A percentile compares a stretch with the other conserved stretches of the same genome.
Conservation (phyloP, 2,113 vertebrate genomes). For the Heterotilapia buettikoferi region DNA sequence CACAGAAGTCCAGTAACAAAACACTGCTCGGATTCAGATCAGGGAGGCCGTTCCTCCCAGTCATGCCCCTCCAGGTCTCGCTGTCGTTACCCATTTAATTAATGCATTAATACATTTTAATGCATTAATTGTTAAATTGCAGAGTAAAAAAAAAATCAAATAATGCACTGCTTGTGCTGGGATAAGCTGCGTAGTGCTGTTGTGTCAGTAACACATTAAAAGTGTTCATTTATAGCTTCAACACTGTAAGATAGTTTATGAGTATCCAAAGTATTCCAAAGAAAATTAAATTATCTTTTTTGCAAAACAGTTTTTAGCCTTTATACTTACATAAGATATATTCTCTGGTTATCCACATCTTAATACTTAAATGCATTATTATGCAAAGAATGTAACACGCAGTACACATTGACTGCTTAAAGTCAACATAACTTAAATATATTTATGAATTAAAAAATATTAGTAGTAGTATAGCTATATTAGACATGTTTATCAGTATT, state of each 20-base stretch:
- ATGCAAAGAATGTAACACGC: not conserved
- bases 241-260: not conserved
- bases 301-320: not conserved
- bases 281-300: not conserved
- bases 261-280: not conserved
- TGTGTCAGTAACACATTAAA: not conserved
- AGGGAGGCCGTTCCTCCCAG: no score
- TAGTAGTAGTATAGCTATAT: not conserved
- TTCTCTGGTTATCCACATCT: fast-evolving
- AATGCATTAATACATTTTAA: no score
- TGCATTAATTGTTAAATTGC: not conserved
- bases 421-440: not conserved
- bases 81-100: no score
- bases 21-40: no score
- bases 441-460: not conserved
- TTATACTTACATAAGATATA: not conserved
- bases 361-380: fast-evolving
- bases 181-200: not conserved
- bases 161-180: not conserved
- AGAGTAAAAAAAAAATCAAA: fast-evolving
- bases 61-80: no score
- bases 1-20: no score
- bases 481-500: not conserved
- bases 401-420: not conserved
- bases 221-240: not conserved